Conservation (phyloP, 2,797 vertebrate species). For the Amazonetta brasiliensis region DNA sequence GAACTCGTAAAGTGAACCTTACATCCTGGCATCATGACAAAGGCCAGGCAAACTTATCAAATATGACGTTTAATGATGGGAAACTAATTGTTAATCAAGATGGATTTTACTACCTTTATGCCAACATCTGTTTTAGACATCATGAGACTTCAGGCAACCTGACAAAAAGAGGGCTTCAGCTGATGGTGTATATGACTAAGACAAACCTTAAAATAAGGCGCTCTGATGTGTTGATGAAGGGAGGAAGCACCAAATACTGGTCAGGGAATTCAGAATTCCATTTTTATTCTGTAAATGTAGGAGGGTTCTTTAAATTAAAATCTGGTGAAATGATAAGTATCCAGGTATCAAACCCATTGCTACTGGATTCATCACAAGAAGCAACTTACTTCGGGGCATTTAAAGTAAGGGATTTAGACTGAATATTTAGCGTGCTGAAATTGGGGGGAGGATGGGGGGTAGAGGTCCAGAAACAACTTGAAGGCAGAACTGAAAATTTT, state of each 20-base stretch:
- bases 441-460: not conserved
- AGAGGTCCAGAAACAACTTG: conserved; percentile 57
- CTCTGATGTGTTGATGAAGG: conserved; percentile 88
- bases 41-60: conserved; percentile 84
- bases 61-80: conserved; percentile 88
- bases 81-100: conserved; percentile 88
- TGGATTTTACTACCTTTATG: conserved; percentile 95
- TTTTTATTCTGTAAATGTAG: conserved; percentile 95
- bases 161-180: conserved; percentile 85
- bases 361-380: conserved; percentile 89
- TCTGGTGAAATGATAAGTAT: conserved; percentile 89
- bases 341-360: conserved; percentile 90
- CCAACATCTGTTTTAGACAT: conserved; percentile 94
- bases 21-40: conserved; percentile 89
- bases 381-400: conserved; percentile 95
- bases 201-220: conserved; percentile 86
- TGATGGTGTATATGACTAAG: conserved; percentile 92
- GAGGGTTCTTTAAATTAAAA: conserved; percentile 88
- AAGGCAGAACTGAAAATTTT: conserved; percentile 11
- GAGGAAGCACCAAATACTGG: conserved; percentile 92
- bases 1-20: conserved; percentile 80
- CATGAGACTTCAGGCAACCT: conserved; percentile 77
- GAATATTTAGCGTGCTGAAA: conserved; percentile 23
- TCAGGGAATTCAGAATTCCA: conserved; percentile 87
- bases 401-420: conserved; percentile 91